Base-by-base conservation (phyloP, 2,113 vertebrate species). In the Hyperopisus bebe region DNA sequence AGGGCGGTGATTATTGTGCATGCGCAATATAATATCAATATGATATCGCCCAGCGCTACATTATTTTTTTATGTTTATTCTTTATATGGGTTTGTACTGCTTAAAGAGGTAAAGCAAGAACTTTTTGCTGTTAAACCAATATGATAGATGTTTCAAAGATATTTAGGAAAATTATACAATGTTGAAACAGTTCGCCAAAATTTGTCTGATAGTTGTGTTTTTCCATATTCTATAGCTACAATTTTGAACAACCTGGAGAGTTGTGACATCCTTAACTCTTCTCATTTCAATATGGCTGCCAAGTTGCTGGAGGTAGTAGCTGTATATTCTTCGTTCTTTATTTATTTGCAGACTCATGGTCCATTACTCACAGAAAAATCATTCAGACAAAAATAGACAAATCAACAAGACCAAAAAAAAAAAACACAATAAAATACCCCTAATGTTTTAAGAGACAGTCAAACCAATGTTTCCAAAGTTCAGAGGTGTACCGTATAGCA, bases 161-260 rank as follows among this genome's bases (percentile, higher is more conserved):
- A 85, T n/a, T 27, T 21, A 47, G 74, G 5, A 47, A 19, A n/a
- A 4, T 15, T 7, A 62, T 58, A 46, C 50, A 83, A 62, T 27
- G 35, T 19, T 35, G 39, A 19, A 51, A 51, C 6, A 7, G 87
- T 24, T 5, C 39, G 0, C 51, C 44, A 19, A 70, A 11, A 8
- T 80, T 42, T 11, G 17, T 31, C 66, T 90, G 88, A 66, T 83
- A 66, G 48, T 93, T 84, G 88, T 88, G 70, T 53, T 87, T 87
- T 55, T 35, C 27, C 6, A n/a, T 51, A 2, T 91, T 91, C 50
- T 88, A 24, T 77, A 99, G 98, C 95, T 85, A 94, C 95, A 0
- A 93, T 95, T 74, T 91, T 95, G 0, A 95, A 97, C 50, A 98
- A 99, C 92, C 89, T 99, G 95, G 98, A 99, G 80, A 96, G 96